Evolutionary conservation across 2,113 vertebrate genomes (phyloP).

Genomic region (Stigmatopora nigra): DNA sequence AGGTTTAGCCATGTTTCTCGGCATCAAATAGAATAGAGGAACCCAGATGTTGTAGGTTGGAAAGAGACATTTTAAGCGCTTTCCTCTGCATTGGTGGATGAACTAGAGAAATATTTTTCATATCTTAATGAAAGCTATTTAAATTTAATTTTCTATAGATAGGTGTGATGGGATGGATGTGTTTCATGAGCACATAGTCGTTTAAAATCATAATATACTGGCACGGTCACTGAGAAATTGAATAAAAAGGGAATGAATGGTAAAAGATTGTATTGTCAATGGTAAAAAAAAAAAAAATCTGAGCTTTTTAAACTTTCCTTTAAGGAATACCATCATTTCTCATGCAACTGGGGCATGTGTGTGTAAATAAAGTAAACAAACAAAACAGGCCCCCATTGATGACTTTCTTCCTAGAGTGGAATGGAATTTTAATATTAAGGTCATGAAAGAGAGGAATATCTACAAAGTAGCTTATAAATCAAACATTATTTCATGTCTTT

Average conservation of each 20-base stretch:
- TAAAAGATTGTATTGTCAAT: too few relatives aligned
- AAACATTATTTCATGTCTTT: conserved; percentile 1
- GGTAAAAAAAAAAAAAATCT: too few relatives aligned
- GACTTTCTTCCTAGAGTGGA: conserved; percentile 31
- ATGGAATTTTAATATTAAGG: conserved; percentile 26
- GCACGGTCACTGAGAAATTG: neutral
- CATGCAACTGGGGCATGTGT: conserved; percentile 12
- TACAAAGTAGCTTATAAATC: conserved; percentile 23
- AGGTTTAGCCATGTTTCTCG: neutral
- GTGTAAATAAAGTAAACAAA: conserved; percentile 55
- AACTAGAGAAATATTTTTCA: neutral
- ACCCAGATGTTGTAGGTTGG: neutral
- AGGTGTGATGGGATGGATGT: neutral
- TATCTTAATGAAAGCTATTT: neutral
- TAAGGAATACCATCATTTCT: neutral
- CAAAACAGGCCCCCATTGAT: conserved; percentile 41
- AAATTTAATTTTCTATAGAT: neutral
- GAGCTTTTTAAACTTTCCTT: too few relatives aligned
- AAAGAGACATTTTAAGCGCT: neutral
- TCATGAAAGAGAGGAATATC: conserved; percentile 18
- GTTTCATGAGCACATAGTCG: neutral
- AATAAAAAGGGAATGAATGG: neutral
- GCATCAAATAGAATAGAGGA: neutral
- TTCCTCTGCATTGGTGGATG: neutral
- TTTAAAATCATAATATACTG: neutral